Evolutionary conservation across 1,140 invertebrate species (phyloP).

Genomic region (Drosophila sproati): DNA sequence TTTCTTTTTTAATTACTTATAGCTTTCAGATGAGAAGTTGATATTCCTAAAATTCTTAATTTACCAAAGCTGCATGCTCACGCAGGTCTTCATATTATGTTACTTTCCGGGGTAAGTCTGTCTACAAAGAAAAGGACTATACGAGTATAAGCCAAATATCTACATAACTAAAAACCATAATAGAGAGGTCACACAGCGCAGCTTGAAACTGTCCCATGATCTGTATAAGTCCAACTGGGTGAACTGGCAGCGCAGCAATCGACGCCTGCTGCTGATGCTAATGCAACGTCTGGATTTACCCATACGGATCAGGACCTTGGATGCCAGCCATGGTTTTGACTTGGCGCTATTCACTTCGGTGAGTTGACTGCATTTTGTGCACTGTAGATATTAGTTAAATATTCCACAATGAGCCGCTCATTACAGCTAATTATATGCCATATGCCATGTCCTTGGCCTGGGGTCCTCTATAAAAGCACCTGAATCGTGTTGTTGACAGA

Average conservation of each 20-base stretch:
- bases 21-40: constrained; percentile 60
- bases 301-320: constrained; percentile 61
- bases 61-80: constrained; percentile 71
- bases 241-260: constrained; percentile 49
- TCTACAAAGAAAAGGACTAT: neutral
- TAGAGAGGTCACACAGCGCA: constrained; percentile 66
- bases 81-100: constrained; percentile 73
- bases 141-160: neutral
- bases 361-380: constrained; percentile 25
- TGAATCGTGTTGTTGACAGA: neutral
- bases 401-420: constrained; percentile 55
- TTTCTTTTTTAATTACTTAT: neutral
- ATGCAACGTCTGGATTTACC: constrained; percentile 59
- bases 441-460: neutral
- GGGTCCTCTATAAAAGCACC: constrained; percentile 46
- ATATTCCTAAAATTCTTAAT: constrained; percentile 52
- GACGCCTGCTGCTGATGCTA: constrained; percentile 59
- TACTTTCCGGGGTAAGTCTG: constrained; percentile 65
- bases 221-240: constrained; percentile 70
- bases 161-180: too few species aligned
- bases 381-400: constrained; percentile 35
- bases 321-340: constrained; percentile 64
- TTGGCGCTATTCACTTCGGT: constrained; percentile 61
- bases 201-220: constrained; percentile 49
- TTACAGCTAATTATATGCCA: constrained; percentile 39